A percentile compares a stretch with the other conserved stretches of the same genome.
These are phyloP conservation scores for Physocephala rufipes DNA, from an alignment of 2,888 invertebrate species.

Conservation along the genomic window DNA sequence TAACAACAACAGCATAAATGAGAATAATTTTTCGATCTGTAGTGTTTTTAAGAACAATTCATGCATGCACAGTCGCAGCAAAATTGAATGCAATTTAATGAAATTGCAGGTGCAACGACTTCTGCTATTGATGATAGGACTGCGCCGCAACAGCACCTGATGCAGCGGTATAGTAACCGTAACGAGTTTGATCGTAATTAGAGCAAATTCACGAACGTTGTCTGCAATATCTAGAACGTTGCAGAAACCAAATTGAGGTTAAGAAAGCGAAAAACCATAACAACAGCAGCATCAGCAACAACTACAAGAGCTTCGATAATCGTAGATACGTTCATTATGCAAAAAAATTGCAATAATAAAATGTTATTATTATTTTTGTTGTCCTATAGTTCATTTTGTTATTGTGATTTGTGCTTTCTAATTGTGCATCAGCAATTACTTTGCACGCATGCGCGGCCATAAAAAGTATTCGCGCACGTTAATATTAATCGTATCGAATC, in stretches of 20 bases:
- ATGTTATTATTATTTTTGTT: neutral
- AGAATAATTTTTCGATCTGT: neutral
- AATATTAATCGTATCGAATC: neutral
- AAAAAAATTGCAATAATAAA: too few relatives aligned
- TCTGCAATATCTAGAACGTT: constrained; percentile 33
- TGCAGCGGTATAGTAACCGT: neutral
- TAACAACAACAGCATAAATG: neutral
- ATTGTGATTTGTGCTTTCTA: too few relatives aligned
- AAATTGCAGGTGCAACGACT: too few relatives aligned
- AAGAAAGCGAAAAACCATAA: neutral
- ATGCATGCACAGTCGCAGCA: constrained; percentile 6
- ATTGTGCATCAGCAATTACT: too few relatives aligned
- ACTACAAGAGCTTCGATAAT: neutral
- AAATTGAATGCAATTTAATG: neutral
- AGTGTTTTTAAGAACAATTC: neutral
- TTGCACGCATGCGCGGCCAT: constrained; percentile 18
- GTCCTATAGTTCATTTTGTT: neutral
- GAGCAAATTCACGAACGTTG: constrained; percentile 32
- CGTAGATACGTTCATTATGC: too few relatives aligned
- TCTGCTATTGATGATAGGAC: too few relatives aligned
- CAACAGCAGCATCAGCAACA: constrained; percentile 4
- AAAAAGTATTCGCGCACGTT: neutral
- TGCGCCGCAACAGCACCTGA: neutral
- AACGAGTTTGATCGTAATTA: neutral
- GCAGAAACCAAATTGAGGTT: neutral